Percentiles rank a stretch among this genome's conserved stretches.
These are phyloP conservation scores for Carapus acus DNA, from an alignment of 2,797 vertebrate species.

Conservation along the genomic window DNA sequence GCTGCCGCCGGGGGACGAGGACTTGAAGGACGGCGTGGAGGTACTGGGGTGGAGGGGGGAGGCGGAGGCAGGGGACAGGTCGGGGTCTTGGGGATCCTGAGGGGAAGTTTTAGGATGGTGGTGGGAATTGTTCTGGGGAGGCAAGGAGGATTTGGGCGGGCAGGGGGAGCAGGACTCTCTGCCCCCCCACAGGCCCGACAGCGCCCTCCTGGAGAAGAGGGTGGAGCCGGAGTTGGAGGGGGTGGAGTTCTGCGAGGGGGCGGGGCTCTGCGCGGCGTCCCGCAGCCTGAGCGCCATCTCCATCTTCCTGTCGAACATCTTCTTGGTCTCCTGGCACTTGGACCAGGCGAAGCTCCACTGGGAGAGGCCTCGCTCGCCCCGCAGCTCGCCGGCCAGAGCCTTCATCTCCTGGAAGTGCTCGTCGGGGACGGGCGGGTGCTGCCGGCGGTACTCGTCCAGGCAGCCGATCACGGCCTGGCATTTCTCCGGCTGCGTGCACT, in stretches of 20 bases:
- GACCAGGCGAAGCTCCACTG: conserved; percentile 88
- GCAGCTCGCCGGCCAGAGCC: conserved; percentile 77
- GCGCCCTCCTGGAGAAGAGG: conserved; percentile 55
- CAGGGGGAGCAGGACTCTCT: conserved; percentile 45
- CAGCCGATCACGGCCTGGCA: conserved; percentile 70
- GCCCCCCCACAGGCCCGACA: conserved; percentile 53
- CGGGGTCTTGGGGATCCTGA: conserved; percentile 15
- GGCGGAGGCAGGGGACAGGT: conserved; percentile 20
- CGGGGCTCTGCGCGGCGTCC: conserved; percentile 51
- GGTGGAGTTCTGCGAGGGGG: conserved; percentile 59
- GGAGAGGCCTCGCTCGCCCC: conserved; percentile 78
- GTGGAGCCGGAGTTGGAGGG: conserved; percentile 57
- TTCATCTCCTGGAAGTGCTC: conserved; percentile 84
- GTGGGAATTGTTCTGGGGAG: background rate
- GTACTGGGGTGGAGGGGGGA: conserved; percentile 13
- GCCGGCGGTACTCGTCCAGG: conserved; percentile 77
- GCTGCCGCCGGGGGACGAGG: conserved; percentile 31
- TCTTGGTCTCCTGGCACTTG: conserved; percentile 85
- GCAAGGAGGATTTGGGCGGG: background rate
- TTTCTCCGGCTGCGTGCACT: conserved; percentile 69
- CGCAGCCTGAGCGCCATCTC: conserved; percentile 72
- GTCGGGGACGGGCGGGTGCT: conserved; percentile 77
- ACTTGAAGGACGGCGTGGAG: conserved; percentile 6
- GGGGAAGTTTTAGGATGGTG: background rate
- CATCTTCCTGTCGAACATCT: conserved; percentile 83